Conservation (phyloP, 2,888 invertebrate species). For the Melitaea athalia region DNA sequence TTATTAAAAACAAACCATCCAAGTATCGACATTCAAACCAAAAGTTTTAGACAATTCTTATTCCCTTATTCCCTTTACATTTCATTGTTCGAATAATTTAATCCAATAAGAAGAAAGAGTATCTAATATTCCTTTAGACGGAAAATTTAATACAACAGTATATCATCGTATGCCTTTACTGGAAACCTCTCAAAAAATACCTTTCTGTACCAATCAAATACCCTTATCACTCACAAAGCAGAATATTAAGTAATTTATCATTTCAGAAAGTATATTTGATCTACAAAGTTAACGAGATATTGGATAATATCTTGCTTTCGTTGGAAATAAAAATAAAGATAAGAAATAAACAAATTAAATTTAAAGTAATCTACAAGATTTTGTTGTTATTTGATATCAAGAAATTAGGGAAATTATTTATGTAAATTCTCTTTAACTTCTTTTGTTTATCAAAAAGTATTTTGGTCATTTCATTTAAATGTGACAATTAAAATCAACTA, state of each 20-base stretch:
- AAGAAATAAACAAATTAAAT: neutral
- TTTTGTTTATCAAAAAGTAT: neutral
- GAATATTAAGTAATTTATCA: conserved; percentile 26
- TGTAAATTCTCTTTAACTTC: neutral
- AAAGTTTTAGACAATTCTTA: no score
- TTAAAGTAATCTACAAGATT: neutral
- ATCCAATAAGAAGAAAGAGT: neutral
- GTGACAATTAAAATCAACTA: neutral
- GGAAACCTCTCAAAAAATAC: conserved; percentile 8
- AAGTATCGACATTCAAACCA: no score
- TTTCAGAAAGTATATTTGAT: conserved; percentile 24
- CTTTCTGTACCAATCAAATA: conserved; percentile 18
- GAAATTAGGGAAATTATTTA: neutral
- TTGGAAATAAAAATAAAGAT: neutral
- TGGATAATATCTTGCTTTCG: conserved; percentile 5
- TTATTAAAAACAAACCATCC: no score
- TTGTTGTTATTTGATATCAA: conserved; percentile 3
- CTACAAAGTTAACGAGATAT: conserved; percentile 14
- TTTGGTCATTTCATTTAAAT: neutral
- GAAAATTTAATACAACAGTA: neutral
- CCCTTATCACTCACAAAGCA: conserved; percentile 13
- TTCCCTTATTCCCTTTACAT: neutral
- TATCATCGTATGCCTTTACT: neutral
- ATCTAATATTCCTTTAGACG: neutral
- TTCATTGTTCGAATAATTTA: neutral